Percentiles rank a stretch among this genome's conserved stretches.
Evolutionary conservation across 2,888 invertebrate species (phyloP).

Genomic region (Hemaris fuciformis): DNA sequence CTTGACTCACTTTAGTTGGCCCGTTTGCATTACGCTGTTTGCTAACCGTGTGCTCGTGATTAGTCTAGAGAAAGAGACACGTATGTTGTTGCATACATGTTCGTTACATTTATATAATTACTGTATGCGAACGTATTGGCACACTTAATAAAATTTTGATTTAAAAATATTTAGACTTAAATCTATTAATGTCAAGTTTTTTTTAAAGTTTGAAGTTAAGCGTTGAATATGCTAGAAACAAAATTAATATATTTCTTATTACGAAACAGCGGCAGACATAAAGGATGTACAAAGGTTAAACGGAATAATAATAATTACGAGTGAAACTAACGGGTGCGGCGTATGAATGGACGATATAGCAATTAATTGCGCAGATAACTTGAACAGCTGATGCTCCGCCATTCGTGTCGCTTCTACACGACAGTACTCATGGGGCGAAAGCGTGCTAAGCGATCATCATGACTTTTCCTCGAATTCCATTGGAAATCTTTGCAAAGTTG

Average conservation of each 20-base stretch:
- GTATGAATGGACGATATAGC: constrained; percentile 61
- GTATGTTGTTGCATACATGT: constrained; percentile 17
- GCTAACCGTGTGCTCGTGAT: constrained; percentile 59
- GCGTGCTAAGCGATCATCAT: constrained; percentile 40
- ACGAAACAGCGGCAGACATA: not conserved
- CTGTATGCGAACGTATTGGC: not conserved
- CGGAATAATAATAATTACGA: not conserved
- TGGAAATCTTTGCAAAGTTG: not conserved
- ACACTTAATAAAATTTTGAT: not conserved
- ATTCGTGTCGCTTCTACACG: constrained; percentile 61
- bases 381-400: constrained; percentile 71
- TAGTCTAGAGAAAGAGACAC: constrained; percentile 49
- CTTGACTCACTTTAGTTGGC: constrained; percentile 76
- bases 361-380: constrained; percentile 61
- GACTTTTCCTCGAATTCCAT: constrained; percentile 10
- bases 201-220: not conserved
- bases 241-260: not conserved
- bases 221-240: not conserved
- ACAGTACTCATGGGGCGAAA: constrained; percentile 64
- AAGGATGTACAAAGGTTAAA: not conserved
- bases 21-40: constrained; percentile 65
- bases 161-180: not conserved
- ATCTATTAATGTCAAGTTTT: not conserved
- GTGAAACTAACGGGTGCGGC: constrained; percentile 45
- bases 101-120: not conserved